phyloP scores from a whole-genome alignment of 2,888 invertebrate genomes.

The Leptinotarsa juncta region DNA sequence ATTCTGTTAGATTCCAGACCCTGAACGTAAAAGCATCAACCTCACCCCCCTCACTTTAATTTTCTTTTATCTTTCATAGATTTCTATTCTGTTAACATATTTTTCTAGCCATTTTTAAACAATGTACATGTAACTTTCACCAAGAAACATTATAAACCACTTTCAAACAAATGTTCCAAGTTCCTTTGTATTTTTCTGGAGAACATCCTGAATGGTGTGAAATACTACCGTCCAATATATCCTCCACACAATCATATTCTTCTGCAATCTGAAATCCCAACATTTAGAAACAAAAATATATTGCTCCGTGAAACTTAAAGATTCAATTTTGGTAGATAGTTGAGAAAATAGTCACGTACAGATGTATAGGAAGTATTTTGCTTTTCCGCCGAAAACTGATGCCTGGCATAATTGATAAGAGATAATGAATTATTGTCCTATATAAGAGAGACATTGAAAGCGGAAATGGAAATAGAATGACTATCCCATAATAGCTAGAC shows the following conservation, averaged over 20 bases:
- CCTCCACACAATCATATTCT: background rate
- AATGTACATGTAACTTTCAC: too few relatives aligned
- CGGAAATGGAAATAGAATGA: constrained; percentile 38
- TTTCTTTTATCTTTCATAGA: too few relatives aligned
- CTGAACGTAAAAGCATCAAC: too few relatives aligned
- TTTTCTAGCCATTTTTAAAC: too few relatives aligned
- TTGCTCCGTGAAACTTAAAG: background rate
- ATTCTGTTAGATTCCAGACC: too few relatives aligned
- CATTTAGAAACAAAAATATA: background rate
- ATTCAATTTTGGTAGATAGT: constrained; percentile 4
- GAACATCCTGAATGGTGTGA: too few relatives aligned
- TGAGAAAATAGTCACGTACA: constrained; percentile 4
- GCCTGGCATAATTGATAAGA: constrained; percentile 48
- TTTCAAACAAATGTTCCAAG: too few relatives aligned
- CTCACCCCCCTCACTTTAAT: too few relatives aligned
- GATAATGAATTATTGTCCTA: constrained; percentile 46
- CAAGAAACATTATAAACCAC: too few relatives aligned
- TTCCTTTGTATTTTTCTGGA: too few relatives aligned
- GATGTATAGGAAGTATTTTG: constrained; percentile 26
- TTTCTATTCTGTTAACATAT: too few relatives aligned
- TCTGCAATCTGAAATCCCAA: background rate
- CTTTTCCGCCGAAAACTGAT: constrained; percentile 38
- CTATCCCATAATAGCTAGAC: background rate
- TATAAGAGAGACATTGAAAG: constrained; percentile 30
- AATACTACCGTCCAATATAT: background rate